Percentiles rank a stretch among this genome's conserved stretches.
Conservation (phyloP, 2,113 vertebrate genomes). For the Zosterops lateralis region DNA sequence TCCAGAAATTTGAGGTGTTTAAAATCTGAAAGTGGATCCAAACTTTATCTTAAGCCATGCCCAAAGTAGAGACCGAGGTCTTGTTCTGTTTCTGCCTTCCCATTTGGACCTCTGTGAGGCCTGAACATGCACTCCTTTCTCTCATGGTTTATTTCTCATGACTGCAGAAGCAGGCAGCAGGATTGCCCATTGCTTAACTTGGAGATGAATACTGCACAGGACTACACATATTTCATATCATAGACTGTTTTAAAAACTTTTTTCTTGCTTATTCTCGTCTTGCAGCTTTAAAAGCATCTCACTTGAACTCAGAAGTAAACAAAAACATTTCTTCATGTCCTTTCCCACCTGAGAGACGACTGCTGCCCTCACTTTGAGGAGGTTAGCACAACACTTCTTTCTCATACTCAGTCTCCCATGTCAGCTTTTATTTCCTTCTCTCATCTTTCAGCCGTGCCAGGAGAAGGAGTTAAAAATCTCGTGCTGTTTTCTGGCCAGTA, state of each 20-base stretch:
- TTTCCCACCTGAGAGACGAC: background rate
- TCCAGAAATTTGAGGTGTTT: background rate
- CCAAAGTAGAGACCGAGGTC: background rate
- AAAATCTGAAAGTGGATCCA: background rate
- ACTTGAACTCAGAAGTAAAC: background rate
- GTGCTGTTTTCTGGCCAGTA: background rate
- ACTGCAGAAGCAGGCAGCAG: background rate
- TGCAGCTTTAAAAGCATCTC: background rate
- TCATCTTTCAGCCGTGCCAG: background rate
- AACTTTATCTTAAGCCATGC: background rate
- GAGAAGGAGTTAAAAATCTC: conserved; percentile 36
- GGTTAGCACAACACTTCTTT: background rate
- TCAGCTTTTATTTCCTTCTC: background rate
- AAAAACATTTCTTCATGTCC: background rate
- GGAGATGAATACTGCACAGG: background rate
- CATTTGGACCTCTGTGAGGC: background rate
- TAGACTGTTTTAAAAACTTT: background rate
- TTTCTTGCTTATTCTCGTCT: background rate
- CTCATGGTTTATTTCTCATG: background rate
- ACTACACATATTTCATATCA: background rate
- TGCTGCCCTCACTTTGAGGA: background rate
- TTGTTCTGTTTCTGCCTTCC: background rate
- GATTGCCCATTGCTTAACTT: background rate
- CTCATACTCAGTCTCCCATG: background rate
- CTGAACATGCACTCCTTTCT: background rate